Evolutionary conservation across 2,113 vertebrate species (phyloP).

Genomic region (Mormyrus lacerda): DNA sequence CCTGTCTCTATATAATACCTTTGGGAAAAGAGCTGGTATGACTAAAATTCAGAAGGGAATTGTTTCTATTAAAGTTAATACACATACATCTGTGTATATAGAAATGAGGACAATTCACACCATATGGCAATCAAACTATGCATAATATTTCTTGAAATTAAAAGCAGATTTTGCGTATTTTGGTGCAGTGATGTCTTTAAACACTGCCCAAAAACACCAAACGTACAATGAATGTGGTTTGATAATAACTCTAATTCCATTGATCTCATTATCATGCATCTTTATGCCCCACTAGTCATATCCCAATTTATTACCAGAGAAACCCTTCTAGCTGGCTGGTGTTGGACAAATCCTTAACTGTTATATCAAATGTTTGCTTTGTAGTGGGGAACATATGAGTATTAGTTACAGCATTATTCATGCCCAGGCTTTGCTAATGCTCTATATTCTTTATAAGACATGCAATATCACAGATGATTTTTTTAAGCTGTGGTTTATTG

Average conservation of each 20-base stretch:
- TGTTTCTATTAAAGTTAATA: background rate
- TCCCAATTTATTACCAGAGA: background rate
- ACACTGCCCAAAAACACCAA: background rate
- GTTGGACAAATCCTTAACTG: background rate
- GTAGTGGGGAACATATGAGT: background rate
- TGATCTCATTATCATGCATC: background rate
- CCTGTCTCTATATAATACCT: constrained; percentile 34
- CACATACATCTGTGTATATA: background rate
- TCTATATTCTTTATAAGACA: background rate
- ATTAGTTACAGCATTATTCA: background rate
- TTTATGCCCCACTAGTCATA: background rate
- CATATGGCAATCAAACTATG: background rate
- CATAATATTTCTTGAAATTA: background rate
- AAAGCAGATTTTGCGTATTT: background rate
- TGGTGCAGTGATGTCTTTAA: background rate
- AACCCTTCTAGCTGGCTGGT: background rate
- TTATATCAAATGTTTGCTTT: background rate
- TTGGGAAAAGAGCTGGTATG: constrained; percentile 31
- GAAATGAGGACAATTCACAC: background rate
- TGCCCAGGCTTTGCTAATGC: background rate
- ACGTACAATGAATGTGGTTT: background rate
- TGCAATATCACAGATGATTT: background rate
- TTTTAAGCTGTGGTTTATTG: background rate
- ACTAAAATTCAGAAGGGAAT: background rate
- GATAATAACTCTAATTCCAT: background rate